Percentiles rank a stretch among this genome's conserved stretches.
phyloP scores from a whole-genome alignment of 35 echinoderm and acorn worm genomes.

The Ophioderma brevispina region DNA sequence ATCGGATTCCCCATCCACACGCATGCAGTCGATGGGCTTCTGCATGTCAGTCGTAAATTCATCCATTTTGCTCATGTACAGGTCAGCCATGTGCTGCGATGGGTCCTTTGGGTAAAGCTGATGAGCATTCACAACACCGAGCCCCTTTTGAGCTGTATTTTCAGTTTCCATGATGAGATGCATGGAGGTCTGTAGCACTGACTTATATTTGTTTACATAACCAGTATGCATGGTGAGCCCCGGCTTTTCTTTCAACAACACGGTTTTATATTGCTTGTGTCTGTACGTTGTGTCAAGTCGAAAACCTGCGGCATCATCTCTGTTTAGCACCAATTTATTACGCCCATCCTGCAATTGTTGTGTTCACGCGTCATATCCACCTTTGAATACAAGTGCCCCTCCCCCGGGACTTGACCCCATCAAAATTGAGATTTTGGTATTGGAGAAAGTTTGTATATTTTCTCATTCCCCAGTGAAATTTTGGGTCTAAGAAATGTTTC shows the following conservation, averaged over 20 bases:
- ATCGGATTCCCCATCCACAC: slow-evolving; percentile 53
- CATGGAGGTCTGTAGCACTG: slow-evolving; percentile 53
- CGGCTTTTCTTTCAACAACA: slow-evolving; percentile 17
- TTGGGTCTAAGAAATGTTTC: too few relatives aligned
- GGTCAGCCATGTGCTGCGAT: slow-evolving; percentile 49
- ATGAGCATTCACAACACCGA: slow-evolving; percentile 53
- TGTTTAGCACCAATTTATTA: slow-evolving; percentile 33
- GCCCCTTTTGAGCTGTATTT: slow-evolving; percentile 16
- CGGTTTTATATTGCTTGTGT: slow-evolving; percentile 34
- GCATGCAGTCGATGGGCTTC: slow-evolving; percentile 40
- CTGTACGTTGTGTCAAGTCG: slow-evolving; percentile 50
- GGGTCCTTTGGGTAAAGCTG: slow-evolving; percentile 31
- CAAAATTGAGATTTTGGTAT: too few relatives aligned
- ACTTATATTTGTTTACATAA: slow-evolving; percentile 70
- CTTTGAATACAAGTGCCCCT: too few relatives aligned
- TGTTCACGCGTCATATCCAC: too few relatives aligned
- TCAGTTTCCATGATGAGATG: slow-evolving; percentile 42
- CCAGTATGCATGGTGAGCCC: slow-evolving; percentile 40
- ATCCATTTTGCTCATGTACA: slow-evolving; percentile 31
- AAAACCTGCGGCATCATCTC: slow-evolving; percentile 52
- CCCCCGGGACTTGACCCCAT: too few relatives aligned
- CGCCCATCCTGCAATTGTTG: slow-evolving; percentile 46
- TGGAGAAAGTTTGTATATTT: too few relatives aligned
- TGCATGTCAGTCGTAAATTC: slow-evolving; percentile 4
- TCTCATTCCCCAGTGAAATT: too few relatives aligned